Percentiles rank a stretch among this genome's conserved stretches.
These are phyloP conservation scores for Phytoseiulus persimilis DNA, from an alignment of 2,888 invertebrate species.

Conservation along the genomic window DNA sequence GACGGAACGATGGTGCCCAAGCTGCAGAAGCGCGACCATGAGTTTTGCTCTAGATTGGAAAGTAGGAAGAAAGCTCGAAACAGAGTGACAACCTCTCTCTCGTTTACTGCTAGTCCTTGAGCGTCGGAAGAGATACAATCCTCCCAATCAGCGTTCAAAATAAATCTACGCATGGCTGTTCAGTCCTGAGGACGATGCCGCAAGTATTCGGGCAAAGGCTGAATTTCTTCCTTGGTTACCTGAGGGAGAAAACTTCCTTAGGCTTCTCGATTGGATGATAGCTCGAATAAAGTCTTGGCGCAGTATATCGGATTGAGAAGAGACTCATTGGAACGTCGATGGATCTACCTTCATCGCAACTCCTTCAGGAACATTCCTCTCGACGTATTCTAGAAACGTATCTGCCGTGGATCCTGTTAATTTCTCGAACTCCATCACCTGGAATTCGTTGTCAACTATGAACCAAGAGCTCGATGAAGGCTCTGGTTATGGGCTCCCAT, in stretches of 20 bases:
- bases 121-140: too few species aligned
- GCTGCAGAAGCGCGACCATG: too few species aligned
- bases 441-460: too few species aligned
- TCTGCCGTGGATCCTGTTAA: conserved; percentile 91
- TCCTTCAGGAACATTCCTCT: conserved; percentile 94
- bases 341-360: conserved; percentile 73
- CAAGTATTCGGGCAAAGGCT: conserved; percentile 45
- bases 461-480: too few species aligned
- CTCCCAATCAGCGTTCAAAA: too few species aligned
- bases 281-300: too few species aligned
- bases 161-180: not conserved
- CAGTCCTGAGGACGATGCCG: not conserved
- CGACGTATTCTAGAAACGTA: conserved; percentile 87
- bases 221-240: conserved; percentile 43
- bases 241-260: not conserved
- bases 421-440: conserved; percentile 57
- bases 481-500: too few species aligned
- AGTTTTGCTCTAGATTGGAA: too few species aligned
- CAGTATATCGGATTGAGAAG: not conserved
- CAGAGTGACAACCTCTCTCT: too few species aligned
- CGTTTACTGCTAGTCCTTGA: too few species aligned
- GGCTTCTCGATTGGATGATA: not conserved
- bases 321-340: not conserved
- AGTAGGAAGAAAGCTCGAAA: too few species aligned
- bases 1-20: too few species aligned